Evolutionary conservation across 2,888 invertebrate genomes (phyloP).

Genomic region (Barypeithes pellucidus): DNA sequence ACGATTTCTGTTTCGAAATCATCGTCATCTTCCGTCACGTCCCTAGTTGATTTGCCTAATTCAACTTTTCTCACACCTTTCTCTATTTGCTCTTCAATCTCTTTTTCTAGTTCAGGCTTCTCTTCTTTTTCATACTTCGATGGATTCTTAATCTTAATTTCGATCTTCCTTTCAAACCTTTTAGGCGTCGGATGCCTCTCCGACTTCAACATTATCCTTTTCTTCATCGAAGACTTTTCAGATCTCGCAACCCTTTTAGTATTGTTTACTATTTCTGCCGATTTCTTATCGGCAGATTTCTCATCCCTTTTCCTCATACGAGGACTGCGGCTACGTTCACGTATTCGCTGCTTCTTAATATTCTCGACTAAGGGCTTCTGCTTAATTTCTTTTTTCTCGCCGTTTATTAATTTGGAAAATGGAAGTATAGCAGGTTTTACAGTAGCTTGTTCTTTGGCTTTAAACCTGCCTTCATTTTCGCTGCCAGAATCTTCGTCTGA

Average conservation of each 20-base stretch:
- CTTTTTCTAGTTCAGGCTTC: conserved; percentile 47
- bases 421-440: conserved; percentile 56
- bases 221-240: conserved; percentile 40
- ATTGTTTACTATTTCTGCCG: conserved; percentile 25
- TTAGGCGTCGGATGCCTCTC: conserved; percentile 53
- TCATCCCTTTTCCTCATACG: conserved; percentile 3
- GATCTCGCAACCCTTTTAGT: conserved; percentile 36
- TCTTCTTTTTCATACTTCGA: conserved; percentile 64
- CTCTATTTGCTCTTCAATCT: conserved; percentile 27
- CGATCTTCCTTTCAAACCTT: conserved; percentile 64
- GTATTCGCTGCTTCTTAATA: not conserved
- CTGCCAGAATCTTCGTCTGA: conserved; percentile 69
- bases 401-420: conserved; percentile 60
- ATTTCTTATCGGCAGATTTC: not conserved
- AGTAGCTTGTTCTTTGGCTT: conserved; percentile 56
- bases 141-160: conserved; percentile 68
- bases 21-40: conserved; percentile 47
- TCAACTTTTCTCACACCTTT: conserved; percentile 50
- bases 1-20: conserved; percentile 61
- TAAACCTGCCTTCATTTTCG: conserved; percentile 69
- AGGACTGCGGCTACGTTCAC: conserved; percentile 15
- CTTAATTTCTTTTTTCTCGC: conserved; percentile 54
- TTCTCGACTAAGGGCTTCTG: conserved; percentile 48
- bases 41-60: conserved; percentile 43
- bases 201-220: conserved; percentile 51